These are phyloP conservation scores for Diarsia rubi DNA, from an alignment of 2,888 invertebrate genomes.

Conservation along the genomic window DNA sequence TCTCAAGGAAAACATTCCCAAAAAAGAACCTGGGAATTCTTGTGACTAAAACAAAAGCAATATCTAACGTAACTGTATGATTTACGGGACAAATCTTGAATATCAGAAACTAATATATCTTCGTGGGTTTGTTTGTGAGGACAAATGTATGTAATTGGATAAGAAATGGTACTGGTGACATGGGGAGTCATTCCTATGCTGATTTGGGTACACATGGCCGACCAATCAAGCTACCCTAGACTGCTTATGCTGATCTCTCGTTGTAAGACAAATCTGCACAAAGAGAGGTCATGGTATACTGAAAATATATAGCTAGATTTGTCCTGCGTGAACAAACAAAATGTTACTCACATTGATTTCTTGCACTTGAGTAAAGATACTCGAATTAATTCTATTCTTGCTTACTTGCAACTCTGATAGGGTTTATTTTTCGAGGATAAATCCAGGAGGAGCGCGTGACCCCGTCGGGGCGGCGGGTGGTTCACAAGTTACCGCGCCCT, in stretches of 20 bases:
- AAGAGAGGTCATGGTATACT: too few species aligned
- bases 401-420: not conserved
- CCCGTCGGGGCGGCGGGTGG: too few species aligned
- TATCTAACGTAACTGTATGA: constrained; percentile 39
- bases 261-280: too few species aligned
- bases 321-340: constrained; percentile 11
- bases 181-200: constrained; percentile 36
- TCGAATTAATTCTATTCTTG: not conserved
- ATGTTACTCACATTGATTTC: not conserved
- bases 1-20: constrained; percentile 10
- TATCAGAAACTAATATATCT: constrained; percentile 44
- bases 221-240: too few species aligned
- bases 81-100: constrained; percentile 32
- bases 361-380: not conserved
- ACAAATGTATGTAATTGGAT: constrained; percentile 38
- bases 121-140: constrained; percentile 26
- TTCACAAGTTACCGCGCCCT: too few species aligned
- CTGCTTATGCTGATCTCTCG: too few species aligned
- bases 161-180: constrained; percentile 16
- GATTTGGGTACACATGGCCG: constrained; percentile 5
- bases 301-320: too few species aligned
- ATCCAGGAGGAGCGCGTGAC: too few species aligned
- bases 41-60: constrained; percentile 36
- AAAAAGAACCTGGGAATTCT: constrained; percentile 6
- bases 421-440: not conserved